Conservation (phyloP, 2,113 vertebrate genomes). For the Xiphophorus hellerii region DNA sequence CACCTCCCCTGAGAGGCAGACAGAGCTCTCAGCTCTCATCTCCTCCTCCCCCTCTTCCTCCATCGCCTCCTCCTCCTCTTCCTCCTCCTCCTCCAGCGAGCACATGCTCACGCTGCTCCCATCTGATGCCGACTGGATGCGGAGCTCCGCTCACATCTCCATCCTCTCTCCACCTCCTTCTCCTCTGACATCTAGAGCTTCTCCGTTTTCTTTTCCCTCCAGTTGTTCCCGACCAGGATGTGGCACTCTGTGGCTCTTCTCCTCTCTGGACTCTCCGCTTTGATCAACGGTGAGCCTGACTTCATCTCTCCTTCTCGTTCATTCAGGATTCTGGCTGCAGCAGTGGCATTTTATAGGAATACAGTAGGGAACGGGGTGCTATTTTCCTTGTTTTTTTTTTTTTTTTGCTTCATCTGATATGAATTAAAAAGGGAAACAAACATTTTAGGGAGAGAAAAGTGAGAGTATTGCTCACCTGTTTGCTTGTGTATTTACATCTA, state of each 20-base stretch:
- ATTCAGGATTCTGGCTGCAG: slow-evolving; percentile 41
- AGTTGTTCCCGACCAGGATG: slow-evolving; percentile 72
- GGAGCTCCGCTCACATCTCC: slow-evolving; percentile 50
- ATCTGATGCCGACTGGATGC: slow-evolving; percentile 71
- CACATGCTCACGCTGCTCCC: slow-evolving; percentile 57
- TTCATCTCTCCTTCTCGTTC: slow-evolving; percentile 27
- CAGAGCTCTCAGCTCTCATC: slow-evolving; percentile 36
- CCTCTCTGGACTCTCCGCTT: slow-evolving; percentile 77
- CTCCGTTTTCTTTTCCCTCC: slow-evolving; percentile 51
- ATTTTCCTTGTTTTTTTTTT: background rate
- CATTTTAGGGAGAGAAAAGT: slow-evolving; percentile 18
- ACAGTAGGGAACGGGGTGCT: background rate
- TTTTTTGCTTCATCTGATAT: slow-evolving; percentile 1
- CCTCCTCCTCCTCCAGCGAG: slow-evolving; percentile 37
- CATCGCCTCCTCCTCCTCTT: slow-evolving; percentile 23
- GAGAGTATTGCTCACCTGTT: slow-evolving; percentile 54
- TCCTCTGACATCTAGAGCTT: slow-evolving; percentile 38
- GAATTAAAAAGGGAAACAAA: slow-evolving; percentile 11
- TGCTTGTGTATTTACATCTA: slow-evolving; percentile 44
- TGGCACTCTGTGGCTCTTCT: slow-evolving; percentile 79
- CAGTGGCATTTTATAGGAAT: slow-evolving; percentile 25
- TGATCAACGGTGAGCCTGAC: slow-evolving; percentile 79
- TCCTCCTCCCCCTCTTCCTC: slow-evolving; percentile 22
- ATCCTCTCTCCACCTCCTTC: slow-evolving; percentile 25
- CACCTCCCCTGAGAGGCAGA: slow-evolving; percentile 57